These are phyloP conservation scores for Mesoclemmys tuberculata DNA, from an alignment of 2,113 vertebrate species.

Conservation along the genomic window DNA sequence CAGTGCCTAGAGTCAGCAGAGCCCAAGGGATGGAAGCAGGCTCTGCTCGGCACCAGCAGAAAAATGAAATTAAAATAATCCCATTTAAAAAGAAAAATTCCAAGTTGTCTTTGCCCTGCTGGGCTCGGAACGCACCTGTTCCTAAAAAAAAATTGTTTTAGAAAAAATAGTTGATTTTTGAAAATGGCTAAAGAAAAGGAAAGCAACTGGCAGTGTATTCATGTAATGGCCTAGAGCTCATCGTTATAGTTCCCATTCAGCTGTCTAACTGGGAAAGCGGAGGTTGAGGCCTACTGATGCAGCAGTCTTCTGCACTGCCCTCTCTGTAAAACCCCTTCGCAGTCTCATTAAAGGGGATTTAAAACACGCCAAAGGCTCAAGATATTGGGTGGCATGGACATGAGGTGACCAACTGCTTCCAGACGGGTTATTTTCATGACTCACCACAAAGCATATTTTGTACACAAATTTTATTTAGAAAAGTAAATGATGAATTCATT, in stretches of 20 bases:
- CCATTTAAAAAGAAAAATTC: background rate
- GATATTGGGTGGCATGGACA: accelerated
- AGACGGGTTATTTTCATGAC: background rate
- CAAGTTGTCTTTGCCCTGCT: background rate
- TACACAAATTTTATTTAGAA: slow-evolving; percentile 74
- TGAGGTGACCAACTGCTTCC: background rate
- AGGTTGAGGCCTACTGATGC: background rate
- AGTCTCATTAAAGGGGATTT: background rate
- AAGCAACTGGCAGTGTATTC: accelerated
- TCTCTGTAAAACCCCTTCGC: background rate
- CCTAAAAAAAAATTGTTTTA: background rate
- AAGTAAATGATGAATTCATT: slow-evolving; percentile 59
- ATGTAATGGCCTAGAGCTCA: background rate
- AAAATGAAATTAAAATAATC: background rate
- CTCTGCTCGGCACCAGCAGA: background rate
- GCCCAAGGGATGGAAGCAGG: background rate
- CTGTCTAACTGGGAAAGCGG: background rate
- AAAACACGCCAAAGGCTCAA: background rate
- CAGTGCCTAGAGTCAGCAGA: background rate
- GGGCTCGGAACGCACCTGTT: background rate
- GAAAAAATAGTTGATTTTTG: background rate
- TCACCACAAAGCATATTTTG: background rate
- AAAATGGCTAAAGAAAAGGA: background rate
- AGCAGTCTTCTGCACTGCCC: background rate
- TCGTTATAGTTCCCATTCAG: background rate